phyloP scores from a whole-genome alignment of 2,888 invertebrate species.

The Drosophila acutilabella region DNA sequence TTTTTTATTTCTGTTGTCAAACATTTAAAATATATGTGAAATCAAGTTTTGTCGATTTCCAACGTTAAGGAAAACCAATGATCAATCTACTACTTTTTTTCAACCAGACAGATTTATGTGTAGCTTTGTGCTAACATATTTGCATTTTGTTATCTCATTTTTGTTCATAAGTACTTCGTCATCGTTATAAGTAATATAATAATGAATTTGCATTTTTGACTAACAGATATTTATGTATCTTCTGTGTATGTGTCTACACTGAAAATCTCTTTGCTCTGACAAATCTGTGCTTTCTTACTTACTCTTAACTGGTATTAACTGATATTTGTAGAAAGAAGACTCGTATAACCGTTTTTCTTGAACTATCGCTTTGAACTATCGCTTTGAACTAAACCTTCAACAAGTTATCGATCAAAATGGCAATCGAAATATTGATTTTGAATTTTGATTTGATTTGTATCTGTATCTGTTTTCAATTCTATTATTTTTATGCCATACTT shows the following conservation, averaged over 20 bases:
- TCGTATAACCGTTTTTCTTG: no score
- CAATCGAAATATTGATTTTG: conserved; percentile 24
- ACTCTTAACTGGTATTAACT: neutral
- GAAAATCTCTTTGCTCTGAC: neutral
- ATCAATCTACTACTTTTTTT: neutral
- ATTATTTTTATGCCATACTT: conserved; percentile 2
- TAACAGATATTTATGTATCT: neutral
- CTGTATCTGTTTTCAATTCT: neutral
- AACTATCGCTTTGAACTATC: neutral
- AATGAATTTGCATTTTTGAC: neutral
- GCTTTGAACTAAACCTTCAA: neutral
- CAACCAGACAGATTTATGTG: no score
- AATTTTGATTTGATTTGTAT: conserved; percentile 18
- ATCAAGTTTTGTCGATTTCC: neutral
- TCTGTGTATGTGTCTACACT: neutral
- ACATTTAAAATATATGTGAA: neutral
- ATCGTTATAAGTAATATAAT: neutral
- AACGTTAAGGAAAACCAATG: no score
- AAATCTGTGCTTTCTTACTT: neutral
- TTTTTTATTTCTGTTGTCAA: neutral
- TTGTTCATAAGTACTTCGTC: neutral
- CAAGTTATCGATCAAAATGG: neutral
- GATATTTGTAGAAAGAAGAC: neutral
- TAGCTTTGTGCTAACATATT: conserved; percentile 6
- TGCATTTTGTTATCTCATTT: conserved; percentile 36